These are phyloP conservation scores for Chitala chitala DNA, from an alignment of 2,113 vertebrate genomes.

Conservation along the genomic window DNA sequence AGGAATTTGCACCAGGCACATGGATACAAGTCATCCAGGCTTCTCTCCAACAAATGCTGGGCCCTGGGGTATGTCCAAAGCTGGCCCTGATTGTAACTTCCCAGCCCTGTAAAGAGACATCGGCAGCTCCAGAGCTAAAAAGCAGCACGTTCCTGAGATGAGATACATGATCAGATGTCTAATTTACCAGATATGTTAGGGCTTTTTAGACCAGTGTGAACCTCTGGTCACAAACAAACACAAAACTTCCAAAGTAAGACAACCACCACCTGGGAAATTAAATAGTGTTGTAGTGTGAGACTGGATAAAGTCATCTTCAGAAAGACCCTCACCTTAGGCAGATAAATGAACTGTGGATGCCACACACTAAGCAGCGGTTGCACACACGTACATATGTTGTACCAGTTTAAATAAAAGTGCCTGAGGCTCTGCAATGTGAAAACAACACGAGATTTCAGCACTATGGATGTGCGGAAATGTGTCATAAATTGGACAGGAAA, in stretches of 20 bases:
- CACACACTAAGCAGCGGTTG: neutral
- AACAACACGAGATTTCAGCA: neutral
- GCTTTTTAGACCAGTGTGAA: neutral
- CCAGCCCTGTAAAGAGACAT: too few species aligned
- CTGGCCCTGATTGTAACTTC: too few species aligned
- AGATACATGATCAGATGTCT: too few species aligned
- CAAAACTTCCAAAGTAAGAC: neutral
- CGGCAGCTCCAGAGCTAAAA: neutral
- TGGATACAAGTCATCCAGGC: too few species aligned
- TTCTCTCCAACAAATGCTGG: too few species aligned
- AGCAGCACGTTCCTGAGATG: neutral
- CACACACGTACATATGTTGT: neutral
- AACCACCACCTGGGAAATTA: neutral
- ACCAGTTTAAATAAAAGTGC: neutral
- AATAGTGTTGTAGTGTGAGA: neutral
- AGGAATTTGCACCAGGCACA: too few species aligned
- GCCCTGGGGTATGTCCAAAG: too few species aligned
- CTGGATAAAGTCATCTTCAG: slow-evolving; percentile 1
- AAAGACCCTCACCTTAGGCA: neutral
- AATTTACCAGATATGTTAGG: neutral
- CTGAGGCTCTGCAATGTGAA: neutral
- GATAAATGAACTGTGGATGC: neutral
- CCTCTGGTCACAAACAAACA: slow-evolving; percentile 4
- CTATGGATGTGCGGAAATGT: neutral
- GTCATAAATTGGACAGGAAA: neutral